Base-by-base conservation (phyloP, 2,888 invertebrate genomes). In the Rotaria magnacalcarata region DNA sequence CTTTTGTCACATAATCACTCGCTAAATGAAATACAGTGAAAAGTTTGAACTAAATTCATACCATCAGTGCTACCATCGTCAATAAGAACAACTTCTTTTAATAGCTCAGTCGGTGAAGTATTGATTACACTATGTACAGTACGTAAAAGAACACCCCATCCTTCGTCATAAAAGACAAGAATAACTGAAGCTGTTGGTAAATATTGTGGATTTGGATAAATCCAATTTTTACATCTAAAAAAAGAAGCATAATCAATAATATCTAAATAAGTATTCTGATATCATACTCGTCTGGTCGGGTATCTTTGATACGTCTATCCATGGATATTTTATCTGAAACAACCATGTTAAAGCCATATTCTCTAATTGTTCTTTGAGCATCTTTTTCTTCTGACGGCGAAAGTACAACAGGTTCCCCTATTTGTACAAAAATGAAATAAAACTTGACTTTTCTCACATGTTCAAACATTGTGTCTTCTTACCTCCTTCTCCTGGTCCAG, bases 321-420 rank as follows among this genome's bases (percentile, higher is more conserved):
- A 98, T 93, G 6, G 97, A 94, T 88, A 99, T 97, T 90, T 96
- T 96, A 92, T 99, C 95, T 0, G 97, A 97, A 88, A 95, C 96
- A 14, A 96, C 95, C 91, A 97, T 96, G 90, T 98, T 98, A 95
- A 99, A 99, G 50, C 98, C 98, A 92, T 96, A 99, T 90, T 97
- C 96, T 88, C 94, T 94, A 90, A 96, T 95, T 0, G 96, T 95
- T 89, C 94, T 94, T 34, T 95, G 94, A 10, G 95, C 94, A 89
- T 94, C 95, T 89, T 95, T 95, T 89, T 95, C 95, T 89, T 96
- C 94, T 86, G 94, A 94, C 84, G 94, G 14, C 19, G 67, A 27
- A 34, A 67, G 67, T 67, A 16, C 16, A 7, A 67, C 67, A 34
- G 67, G 34, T 0, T 14, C 67, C 16, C 67, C 67, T 67, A 19